Evolutionary conservation across 2,797 vertebrate species (phyloP).

Genomic region (Girardinus metallicus): DNA sequence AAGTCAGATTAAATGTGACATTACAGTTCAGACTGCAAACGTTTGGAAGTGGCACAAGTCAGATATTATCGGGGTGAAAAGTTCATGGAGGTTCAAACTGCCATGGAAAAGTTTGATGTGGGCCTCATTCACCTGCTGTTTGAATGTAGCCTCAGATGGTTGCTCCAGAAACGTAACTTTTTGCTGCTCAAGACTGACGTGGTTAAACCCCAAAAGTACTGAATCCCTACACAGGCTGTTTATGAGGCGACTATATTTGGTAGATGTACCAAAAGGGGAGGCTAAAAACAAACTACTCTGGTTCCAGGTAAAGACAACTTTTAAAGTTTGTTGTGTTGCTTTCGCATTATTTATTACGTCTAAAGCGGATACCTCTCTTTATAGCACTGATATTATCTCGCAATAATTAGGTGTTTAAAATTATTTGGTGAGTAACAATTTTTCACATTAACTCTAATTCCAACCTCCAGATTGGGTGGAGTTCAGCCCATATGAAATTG

Average conservation of each 20-base stretch:
- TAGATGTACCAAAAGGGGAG: neutral
- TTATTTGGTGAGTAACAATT: neutral
- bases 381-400: neutral
- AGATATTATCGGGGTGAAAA: too few relatives aligned
- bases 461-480: conserved; percentile 94
- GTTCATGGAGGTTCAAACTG: too few relatives aligned
- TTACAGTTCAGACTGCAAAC: too few relatives aligned
- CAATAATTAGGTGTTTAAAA: neutral
- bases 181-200: neutral
- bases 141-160: too few relatives aligned
- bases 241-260: neutral
- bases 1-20: too few relatives aligned
- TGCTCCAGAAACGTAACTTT: too few relatives aligned
- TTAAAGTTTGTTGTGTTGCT: neutral
- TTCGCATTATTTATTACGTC: neutral
- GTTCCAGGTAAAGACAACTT: neutral
- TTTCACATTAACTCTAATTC: conserved; percentile 19
- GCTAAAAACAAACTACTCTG: neutral
- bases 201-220: neutral
- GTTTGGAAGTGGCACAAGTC: too few relatives aligned
- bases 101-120: too few relatives aligned
- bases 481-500: conserved; percentile 97
- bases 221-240: neutral
- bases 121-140: too few relatives aligned
- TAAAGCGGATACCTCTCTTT: neutral